Evolutionary conservation across 2,797 vertebrate genomes (phyloP).

Genomic region (Tragelaphus oryx): DNA sequence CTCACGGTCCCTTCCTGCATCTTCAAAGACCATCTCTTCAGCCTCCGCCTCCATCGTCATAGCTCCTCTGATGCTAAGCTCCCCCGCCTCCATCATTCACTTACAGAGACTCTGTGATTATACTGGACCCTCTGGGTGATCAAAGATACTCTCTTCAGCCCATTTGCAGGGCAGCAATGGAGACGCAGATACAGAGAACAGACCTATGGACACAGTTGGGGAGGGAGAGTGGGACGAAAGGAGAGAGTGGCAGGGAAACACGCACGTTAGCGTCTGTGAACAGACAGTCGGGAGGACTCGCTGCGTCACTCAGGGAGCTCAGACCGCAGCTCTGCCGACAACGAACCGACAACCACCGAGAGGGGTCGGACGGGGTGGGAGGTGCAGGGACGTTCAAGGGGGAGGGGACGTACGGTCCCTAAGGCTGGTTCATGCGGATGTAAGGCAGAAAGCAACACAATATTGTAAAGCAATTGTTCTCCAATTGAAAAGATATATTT

Average conservation of each 20-base stretch:
- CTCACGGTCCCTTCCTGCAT: background rate
- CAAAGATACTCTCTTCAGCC: background rate
- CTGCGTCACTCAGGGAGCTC: background rate
- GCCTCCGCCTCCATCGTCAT: background rate
- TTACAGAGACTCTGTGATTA: background rate
- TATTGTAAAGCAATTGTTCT: background rate
- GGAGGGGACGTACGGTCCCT: accelerated
- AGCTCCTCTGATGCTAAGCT: too few relatives aligned
- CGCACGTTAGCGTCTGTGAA: accelerated
- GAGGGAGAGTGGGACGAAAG: background rate
- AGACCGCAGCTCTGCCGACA: background rate
- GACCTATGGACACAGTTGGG: background rate
- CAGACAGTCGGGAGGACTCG: background rate
- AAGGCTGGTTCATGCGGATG: background rate
- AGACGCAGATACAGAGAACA: background rate
- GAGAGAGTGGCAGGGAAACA: background rate
- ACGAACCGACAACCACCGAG: too few relatives aligned
- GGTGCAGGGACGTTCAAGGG: background rate
- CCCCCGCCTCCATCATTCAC: background rate
- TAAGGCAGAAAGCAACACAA: background rate
- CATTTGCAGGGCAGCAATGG: background rate
- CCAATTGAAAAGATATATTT: background rate
- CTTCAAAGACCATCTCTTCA: too few relatives aligned
- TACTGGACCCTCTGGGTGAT: too few relatives aligned
- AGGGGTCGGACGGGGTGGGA: background rate